Base-by-base conservation (phyloP, 2,888 invertebrate species). In the Apomyelois bistriatella region DNA sequence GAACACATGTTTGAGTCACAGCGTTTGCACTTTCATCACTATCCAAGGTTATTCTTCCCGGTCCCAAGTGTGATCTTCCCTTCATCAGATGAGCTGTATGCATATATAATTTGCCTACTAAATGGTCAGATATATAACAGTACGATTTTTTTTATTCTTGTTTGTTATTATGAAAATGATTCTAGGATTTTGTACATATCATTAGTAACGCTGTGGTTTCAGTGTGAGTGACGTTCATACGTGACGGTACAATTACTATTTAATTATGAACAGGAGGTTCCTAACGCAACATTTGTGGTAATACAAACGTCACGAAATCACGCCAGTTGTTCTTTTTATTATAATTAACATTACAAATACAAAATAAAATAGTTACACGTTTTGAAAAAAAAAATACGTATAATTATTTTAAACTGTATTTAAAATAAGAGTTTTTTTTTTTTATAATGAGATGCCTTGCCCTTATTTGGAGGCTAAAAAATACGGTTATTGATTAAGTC, bases 401-500 rank as follows among this genome's bases (percentile, higher is more conserved):
- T 3, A n/a, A n/a, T 9, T 36, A n/a, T 36, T 36, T 36, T n/a
- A n/a, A n/a, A n/a, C n/a, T n/a, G n/a, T n/a, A n/a, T n/a, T n/a
- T n/a, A n/a, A n/a, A n/a, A n/a, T n/a, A n/a, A n/a, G n/a, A n/a
- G n/a, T n/a, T n/a, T n/a, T n/a, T n/a, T n/a, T 32, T 32, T 32
- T 32, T 3, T 35, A 32, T 35, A 46, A 32, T 35, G 30, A 28
- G 28, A 37, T 15, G 50, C 35, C 66, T 68, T 56, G 43, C 63
- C 65, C 65, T 73, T 68, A 72, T 65, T 57, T 53, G 41, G 54
- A 53, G 49, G 52, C 62, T 60, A 60, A 68, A n/a, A 58, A 57
- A 58, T 56, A 64, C 49, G 65, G 67, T 69, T 63, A 73, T 70
- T 73, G 70, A 74, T 73, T 67, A 70, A 65, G 57, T 59, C 59